phyloP scores from a whole-genome alignment of 2,113 vertebrate genomes.

The Probosciger aterrimus region DNA sequence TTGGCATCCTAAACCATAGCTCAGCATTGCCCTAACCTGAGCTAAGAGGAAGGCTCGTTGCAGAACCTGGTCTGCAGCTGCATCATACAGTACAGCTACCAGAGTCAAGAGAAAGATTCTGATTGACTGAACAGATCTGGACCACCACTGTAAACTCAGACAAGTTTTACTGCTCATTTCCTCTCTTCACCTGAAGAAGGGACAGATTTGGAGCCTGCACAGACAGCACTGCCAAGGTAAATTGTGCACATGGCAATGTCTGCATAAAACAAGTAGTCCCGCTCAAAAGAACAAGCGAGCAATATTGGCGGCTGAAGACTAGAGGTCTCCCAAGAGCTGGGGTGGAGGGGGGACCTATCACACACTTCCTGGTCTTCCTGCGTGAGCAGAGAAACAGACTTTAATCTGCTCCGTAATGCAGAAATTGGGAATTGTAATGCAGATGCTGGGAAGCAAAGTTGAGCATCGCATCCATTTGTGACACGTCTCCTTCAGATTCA shows the following conservation, averaged over 20 bases:
- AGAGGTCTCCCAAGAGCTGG: not conserved
- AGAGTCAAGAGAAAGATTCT: not conserved
- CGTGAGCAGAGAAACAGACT: not conserved
- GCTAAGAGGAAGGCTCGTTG: not conserved
- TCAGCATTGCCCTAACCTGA: fast-evolving
- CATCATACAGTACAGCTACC: not conserved
- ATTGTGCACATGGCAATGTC: fast-evolving
- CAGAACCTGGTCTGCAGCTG: not conserved
- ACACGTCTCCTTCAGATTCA: not conserved
- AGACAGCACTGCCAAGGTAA: not conserved
- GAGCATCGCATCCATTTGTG: not conserved
- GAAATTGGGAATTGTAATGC: not conserved
- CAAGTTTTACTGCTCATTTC: not conserved
- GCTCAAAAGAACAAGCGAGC: not conserved
- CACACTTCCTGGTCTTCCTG: not conserved
- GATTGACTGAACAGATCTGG: not conserved
- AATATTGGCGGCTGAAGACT: not conserved
- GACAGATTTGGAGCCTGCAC: not conserved
- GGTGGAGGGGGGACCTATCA: not conserved
- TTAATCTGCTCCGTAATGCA: not conserved
- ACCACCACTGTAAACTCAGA: not conserved
- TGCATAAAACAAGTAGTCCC: not conserved
- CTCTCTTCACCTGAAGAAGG: fast-evolving
- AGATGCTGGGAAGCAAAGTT: not conserved
- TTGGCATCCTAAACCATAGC: not conserved